Evolutionary conservation across 1,140 invertebrate genomes (phyloP), one percentile per base, ranked within the genome.

Genomic region (Hirudo medicinalis): DNA sequence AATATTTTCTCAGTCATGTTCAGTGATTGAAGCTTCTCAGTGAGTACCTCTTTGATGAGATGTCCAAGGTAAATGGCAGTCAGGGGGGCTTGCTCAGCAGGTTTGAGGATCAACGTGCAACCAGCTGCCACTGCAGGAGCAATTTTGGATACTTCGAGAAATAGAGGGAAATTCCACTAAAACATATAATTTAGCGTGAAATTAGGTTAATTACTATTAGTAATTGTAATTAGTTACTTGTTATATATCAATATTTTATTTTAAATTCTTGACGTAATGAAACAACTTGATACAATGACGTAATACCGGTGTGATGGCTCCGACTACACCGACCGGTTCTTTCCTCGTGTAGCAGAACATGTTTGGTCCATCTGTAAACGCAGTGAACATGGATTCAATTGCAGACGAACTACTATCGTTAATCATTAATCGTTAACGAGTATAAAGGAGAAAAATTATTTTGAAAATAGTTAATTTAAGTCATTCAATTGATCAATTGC

Each of bases 41-140:
- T 17, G 57, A 73, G 75, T 72, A 80, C 79, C 78, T 80, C 79
- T 54, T 77, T 78, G 57, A 78, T 71, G 0, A 80, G 75, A 11
- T 75, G 72, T 57, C 77, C 80, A 17, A 77, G 72, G 54, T 78
- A 78, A 19, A 79, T 66, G 25, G 79, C 79, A 13, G 78, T 77
- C 0, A 80, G 72, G 11, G 79, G 79, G 13, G 79, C 80, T 8
- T 92, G 90, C 84, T 86, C 84, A 19, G 86, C 85, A 54, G 86
- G 86, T 77, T 88, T 87, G 71, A 87, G 78, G 11, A 88, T 84
- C 0, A 87, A 81, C 4, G 85, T 86, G 76, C 86, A 86, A 54
- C 86, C 86, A 71, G 84, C 82, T 13, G 86, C 85, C 19, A 87
- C 75, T 75, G 85, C 86, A 25, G 86, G 85, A 3, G 85, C 86